Base-by-base conservation (phyloP, 2,797 vertebrate species). In the Bradypodion pumilum region DNA sequence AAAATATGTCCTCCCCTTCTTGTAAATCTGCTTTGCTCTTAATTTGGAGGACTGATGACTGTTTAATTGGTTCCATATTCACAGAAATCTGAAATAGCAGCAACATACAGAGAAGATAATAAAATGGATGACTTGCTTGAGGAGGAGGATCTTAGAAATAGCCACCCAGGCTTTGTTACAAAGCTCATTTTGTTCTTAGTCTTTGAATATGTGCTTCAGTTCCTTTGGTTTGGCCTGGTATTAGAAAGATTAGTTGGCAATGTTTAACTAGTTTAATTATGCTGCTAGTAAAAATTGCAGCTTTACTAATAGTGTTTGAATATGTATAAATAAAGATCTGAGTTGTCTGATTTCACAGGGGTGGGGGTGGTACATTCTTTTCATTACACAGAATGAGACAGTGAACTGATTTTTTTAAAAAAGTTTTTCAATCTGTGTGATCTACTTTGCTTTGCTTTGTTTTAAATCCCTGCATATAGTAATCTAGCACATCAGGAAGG, bases 131-230 rank as follows among this genome's bases (percentile, higher is more conserved):
- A 73, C 19, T 95, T 93, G 0, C 95, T 94, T 8, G 94, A 89
- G 7, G 95, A 96, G 80, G 96, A 94, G 85, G 94, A 95, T 4
- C 93, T 94, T 0, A 88, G 94, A 74, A 37, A 80, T 0, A 89
- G 63, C 3, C 94, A 96, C 1, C 94, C 96, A 2, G 92, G 94
- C 81, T 92, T 97, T 77, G 90, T 97, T 40, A 95, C 95, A 87
- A 97, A 96, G 89, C 86, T 97, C 59, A 90, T 95, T 0, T 87
- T 95, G 32, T 95, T 97, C 80, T 89, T 96, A 5, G 87, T n/a
- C n/a, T n/a, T n/a, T n/a, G n/a, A n/a, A n/a, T n/a, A n/a, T n/a
- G n/a, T n/a, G n/a, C n/a, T n/a, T n/a, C n/a, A n/a, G n/a, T n/a
- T n/a, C n/a, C n/a, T n/a, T n/a, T n/a, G n/a, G n/a, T n/a, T n/a